phyloP scores from a whole-genome alignment of 1,140 invertebrate species.

The Drosophila kikkawai region DNA sequence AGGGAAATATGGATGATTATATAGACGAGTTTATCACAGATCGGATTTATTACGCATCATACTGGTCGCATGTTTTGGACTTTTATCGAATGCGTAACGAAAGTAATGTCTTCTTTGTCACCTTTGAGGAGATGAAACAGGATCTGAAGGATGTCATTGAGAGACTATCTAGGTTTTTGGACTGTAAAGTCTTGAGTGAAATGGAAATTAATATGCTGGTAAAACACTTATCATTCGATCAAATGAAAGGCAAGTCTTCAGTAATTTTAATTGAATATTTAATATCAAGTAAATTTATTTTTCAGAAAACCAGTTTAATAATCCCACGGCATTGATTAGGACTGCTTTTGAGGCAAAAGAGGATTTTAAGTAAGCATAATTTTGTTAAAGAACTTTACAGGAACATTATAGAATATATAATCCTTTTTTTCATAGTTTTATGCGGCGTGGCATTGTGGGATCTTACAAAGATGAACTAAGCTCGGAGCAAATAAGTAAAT shows the following conservation, averaged over 20 bases:
- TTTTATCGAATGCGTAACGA: slow-evolving; percentile 39
- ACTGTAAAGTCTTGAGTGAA: not conserved
- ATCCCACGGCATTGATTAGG: not conserved
- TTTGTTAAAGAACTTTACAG: not conserved
- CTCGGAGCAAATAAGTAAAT: not conserved
- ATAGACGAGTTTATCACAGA: slow-evolving; percentile 12
- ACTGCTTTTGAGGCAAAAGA: not conserved
- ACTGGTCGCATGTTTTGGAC: slow-evolving; percentile 34
- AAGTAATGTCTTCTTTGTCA: slow-evolving; percentile 26
- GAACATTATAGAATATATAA: not conserved
- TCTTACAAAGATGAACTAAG: slow-evolving; percentile 29
- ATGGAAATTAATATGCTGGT: slow-evolving; percentile 14
- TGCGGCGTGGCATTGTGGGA: slow-evolving; percentile 37
- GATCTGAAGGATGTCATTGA: slow-evolving; percentile 24
- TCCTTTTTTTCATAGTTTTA: slow-evolving; percentile 28
- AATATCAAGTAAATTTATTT: too few species aligned
- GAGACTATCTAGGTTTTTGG: slow-evolving; percentile 11
- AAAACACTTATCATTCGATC: slow-evolving; percentile 30
- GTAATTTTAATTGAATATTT: too few species aligned
- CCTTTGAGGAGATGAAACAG: slow-evolving; percentile 36
- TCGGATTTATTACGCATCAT: slow-evolving; percentile 9
- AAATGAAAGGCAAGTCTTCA: slow-evolving; percentile 27
- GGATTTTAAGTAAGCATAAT: slow-evolving; percentile 22
- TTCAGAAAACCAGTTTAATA: slow-evolving; percentile 5
- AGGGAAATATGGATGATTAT: slow-evolving; percentile 20